Evolutionary conservation across 2,797 vertebrate species (phyloP), one percentile per base, ranked within the genome.

Genomic region (Rallus crepitans): DNA sequence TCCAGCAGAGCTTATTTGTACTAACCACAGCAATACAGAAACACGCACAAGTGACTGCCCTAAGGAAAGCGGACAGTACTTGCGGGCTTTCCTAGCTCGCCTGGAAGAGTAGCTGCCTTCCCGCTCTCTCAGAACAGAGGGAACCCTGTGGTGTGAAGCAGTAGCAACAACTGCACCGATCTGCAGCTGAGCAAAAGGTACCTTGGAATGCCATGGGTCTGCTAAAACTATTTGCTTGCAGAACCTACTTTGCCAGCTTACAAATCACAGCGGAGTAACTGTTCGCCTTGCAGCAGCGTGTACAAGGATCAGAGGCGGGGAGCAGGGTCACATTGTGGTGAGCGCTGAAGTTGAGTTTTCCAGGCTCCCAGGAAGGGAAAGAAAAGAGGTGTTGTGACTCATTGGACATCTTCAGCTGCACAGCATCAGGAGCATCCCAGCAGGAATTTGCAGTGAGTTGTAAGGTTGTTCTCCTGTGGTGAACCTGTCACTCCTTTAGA

Each of bases 241-340:
- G 61, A 90, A 66, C n/a, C 30, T 80, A 25, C n/a, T 42, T 35
- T 80, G n/a, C 37, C 56, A 61, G 5, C 31, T 80, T 52, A 57
- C 5, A 82, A 65, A 77, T 80, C 25, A 35, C 69, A 89, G 57
- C 39, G 71, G n/a, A 52, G 13, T 71, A 75, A 31, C 37, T 39
- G 33, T 39, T 87, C 15, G 8, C 1, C 0, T 33, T 89, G 39
- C 48, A 71, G 48, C 17, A 17, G 60, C 7, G 0, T 13, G 10
- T 33, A 15, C 31, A 53, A 55, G 64, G 40, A 6, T 35, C 11
- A 14, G 4, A 78, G 40, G 21, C 2, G 0, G 39, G 59, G 35
- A 48, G 21, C 21, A 23, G 21, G 47, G 28, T 69, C 28, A 18
- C 5, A 0, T 28, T 64, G 42, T 72, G 39, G 52, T 47, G 65